Evolutionary conservation across 2,797 vertebrate species (phyloP).

Genomic region (Sebastolobus alascanus): DNA sequence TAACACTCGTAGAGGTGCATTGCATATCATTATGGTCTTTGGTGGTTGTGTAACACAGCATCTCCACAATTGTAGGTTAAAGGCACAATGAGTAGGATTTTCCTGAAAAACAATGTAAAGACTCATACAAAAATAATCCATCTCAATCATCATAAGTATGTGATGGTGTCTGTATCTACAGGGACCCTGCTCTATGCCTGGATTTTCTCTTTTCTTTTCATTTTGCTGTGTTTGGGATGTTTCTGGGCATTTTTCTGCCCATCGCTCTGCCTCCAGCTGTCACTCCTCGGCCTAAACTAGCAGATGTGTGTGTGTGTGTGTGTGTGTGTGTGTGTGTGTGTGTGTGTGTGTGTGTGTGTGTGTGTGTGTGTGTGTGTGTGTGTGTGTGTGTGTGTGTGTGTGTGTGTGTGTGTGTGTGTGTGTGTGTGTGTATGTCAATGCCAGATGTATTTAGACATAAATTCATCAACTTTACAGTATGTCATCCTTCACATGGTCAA

Average conservation of each 20-base stretch:
- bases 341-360: no score
- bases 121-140: not conserved
- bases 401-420: no score
- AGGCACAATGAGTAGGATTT: not conserved
- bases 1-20: not conserved
- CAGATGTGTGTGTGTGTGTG: not conserved
- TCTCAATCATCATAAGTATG: not conserved
- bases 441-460: slow-evolving; percentile 1
- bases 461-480: not conserved
- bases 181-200: not conserved
- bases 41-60: not conserved
- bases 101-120: not conserved
- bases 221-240: not conserved
- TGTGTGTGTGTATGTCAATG: not conserved
- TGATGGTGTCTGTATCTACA: not conserved
- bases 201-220: not conserved
- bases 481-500: not conserved
- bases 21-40: not conserved
- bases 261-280: not conserved
- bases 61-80: not conserved
- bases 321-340: no score
- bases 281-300: not conserved
- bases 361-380: no score
- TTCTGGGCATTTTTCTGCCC: not conserved
- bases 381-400: no score